A percentile compares a stretch with the other conserved stretches of the same genome.
These are phyloP conservation scores for Eupithecia exiguata DNA, from an alignment of 2,888 invertebrate genomes.

Conservation along the genomic window DNA sequence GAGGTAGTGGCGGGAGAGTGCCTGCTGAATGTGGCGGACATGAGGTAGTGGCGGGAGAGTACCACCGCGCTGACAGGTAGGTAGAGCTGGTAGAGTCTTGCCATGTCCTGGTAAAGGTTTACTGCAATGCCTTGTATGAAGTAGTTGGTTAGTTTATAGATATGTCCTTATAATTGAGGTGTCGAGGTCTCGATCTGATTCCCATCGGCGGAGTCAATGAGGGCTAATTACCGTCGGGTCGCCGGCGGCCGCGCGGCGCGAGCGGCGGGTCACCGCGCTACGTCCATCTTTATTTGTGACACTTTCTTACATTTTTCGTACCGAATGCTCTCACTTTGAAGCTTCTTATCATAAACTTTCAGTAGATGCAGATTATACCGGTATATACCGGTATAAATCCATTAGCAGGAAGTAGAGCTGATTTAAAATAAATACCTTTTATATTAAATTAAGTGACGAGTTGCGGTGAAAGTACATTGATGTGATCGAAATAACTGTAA, in stretches of 20 bases:
- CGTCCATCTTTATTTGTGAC: neutral
- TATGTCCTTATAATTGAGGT: neutral
- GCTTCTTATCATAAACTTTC: neutral
- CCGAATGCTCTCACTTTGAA: neutral
- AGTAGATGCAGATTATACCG: neutral
- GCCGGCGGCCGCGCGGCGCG: neutral
- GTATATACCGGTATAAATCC: neutral
- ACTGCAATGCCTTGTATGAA: neutral
- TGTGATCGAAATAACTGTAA: neutral
- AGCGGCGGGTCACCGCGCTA: neutral
- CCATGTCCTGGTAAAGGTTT: neutral
- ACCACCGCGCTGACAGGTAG: neutral
- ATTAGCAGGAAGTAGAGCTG: neutral
- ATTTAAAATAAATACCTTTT: neutral
- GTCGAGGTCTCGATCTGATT: neutral
- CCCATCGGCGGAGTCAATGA: conserved; percentile 26
- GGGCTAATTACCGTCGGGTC: conserved; percentile 19
- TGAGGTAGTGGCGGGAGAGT: neutral
- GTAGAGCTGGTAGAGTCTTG: neutral
- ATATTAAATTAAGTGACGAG: too few species aligned
- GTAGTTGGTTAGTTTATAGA: neutral
- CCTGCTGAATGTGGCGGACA: neutral
- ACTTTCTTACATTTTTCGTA: neutral
- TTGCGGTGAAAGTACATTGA: neutral
- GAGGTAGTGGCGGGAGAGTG: neutral